phyloP scores from a whole-genome alignment of 2,797 vertebrate species.

The Moxostoma hubbsi region DNA sequence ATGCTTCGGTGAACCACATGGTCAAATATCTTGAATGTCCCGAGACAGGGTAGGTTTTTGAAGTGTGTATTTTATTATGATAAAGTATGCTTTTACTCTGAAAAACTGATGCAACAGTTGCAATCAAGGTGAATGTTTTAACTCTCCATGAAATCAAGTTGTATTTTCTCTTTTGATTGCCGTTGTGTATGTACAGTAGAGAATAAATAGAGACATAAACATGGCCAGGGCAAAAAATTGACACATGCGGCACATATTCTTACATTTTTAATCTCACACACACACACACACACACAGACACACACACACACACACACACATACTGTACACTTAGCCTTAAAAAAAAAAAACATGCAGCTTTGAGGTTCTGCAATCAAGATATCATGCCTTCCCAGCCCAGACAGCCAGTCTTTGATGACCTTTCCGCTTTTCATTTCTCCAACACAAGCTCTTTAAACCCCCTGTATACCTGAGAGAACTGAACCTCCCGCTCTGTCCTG shows the following conservation, averaged over 20 bases:
- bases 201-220: slow-evolving; percentile 24
- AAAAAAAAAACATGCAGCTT: slow-evolving; percentile 2
- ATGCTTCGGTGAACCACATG: slow-evolving; percentile 2
- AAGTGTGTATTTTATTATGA: neutral
- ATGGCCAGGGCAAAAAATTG: neutral
- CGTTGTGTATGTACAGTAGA: neutral
- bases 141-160: neutral
- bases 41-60: neutral
- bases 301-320: neutral
- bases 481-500: slow-evolving; percentile 55
- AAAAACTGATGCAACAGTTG: slow-evolving; percentile 41
- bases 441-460: slow-evolving; percentile 69
- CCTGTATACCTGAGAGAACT: slow-evolving; percentile 57
- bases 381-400: slow-evolving; percentile 49
- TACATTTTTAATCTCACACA: neutral
- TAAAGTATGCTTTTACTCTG: neutral
- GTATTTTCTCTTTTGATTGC: neutral
- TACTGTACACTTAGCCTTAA: too few relatives aligned
- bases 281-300: slow-evolving; percentile 9
- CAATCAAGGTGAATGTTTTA: neutral
- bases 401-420: slow-evolving; percentile 64
- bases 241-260: slow-evolving; percentile 1
- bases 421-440: slow-evolving; percentile 50
- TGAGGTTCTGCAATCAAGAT: slow-evolving; percentile 42
- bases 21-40: neutral